Evolutionary conservation across 2,113 vertebrate genomes (phyloP), one percentile per base, ranked within the genome.

Genomic region (Lagenorhynchus albirostris): DNA sequence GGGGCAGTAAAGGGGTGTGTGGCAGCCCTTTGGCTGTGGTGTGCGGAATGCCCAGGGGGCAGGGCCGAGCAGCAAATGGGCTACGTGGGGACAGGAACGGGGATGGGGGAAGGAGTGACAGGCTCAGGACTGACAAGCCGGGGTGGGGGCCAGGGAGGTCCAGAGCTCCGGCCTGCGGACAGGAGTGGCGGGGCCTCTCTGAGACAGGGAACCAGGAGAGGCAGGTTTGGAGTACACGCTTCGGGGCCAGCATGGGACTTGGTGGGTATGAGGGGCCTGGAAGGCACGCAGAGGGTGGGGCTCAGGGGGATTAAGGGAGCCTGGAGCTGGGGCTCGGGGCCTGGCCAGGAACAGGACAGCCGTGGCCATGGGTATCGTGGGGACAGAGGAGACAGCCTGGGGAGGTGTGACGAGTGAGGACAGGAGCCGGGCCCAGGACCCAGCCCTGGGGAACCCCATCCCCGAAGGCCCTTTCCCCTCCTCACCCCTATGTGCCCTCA

Each of bases 281-380:
- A 87, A 47, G 70, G 15, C 26, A 13, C 1, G 17, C 12, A 11
- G 9, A 38, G 21, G 23, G 3, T 1, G 1, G 18, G 14, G 50
- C 17, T 47, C 11, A 47, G 11, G 0, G 12, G 25, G 33, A 47
- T 31, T 5, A 0, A 38, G 29, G 50, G 33, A 29, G 14, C 25
- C 20, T 55, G 68, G 62, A 62, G 31, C 29, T 15, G 62, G 84
- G 90, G 20, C 26, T 36, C 0, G 0, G 44, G 33, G 23, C 29
- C 53, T 36, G 23, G 23, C 5, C 44, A 21, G 68, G 15, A 25
- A 5, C 9, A 17, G 50, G 76, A 50, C 1, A 21, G 55, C 21
- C 0, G 5, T 8, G 11, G 65, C 4, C 6, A 6, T 3, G 23
- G 15, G 62, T 3, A 4, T 0, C 0, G 0, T 26, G 26, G 33